Base-by-base conservation (phyloP, 1,140 invertebrate species). In the Spodoptera litura region DNA sequence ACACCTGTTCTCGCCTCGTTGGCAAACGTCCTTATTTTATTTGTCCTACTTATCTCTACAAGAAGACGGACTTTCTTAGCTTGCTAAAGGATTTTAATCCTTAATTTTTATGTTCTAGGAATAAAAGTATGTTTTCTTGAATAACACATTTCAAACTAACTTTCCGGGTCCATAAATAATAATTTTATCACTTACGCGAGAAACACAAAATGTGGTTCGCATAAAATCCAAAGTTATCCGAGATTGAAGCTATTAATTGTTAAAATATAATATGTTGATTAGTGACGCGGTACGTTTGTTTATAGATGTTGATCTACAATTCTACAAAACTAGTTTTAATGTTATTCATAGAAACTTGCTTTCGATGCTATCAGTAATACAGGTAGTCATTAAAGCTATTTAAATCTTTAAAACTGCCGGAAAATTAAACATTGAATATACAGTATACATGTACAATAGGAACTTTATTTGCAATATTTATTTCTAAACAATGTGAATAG, bases 321-420 rank as follows among this genome's bases (percentile, higher is more conserved):
- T 66, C 62, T 49, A 51, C 62, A 38, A 20, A 66, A 66, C 62
- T 11, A 20, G 62, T 66, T 66, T 49, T 66, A 66, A 66, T 66
- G 62, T 66, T 66, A 66, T 66, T 66, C 62, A 66, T 51, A 66
- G 15, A 66, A 64, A 66, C 62, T 38, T 66, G 62, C n/a, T 66
- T 66, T 25, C 38, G 62, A 66, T 66, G 38, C 62, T 66, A 66
- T 66, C 62, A 25, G 38, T 49, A 49, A 20, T 49, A 66, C 62
- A 66, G 62, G 62, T 66, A 66, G 62, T 66, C 62, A 38, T 66
- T 66, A 66, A 66, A 38, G 62, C 44, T 66, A 66, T 66, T 66
- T 66, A 49, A 49, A 66, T 66, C n/a, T 66, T 49, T 2, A 66
- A 49, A 38, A 66, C 38, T 66, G 38, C 38, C 62, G 62, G 38